Evolutionary conservation across 2,113 vertebrate genomes (phyloP), one percentile per base, ranked within the genome.

Genomic region (Hippoglossus stenolepis): DNA sequence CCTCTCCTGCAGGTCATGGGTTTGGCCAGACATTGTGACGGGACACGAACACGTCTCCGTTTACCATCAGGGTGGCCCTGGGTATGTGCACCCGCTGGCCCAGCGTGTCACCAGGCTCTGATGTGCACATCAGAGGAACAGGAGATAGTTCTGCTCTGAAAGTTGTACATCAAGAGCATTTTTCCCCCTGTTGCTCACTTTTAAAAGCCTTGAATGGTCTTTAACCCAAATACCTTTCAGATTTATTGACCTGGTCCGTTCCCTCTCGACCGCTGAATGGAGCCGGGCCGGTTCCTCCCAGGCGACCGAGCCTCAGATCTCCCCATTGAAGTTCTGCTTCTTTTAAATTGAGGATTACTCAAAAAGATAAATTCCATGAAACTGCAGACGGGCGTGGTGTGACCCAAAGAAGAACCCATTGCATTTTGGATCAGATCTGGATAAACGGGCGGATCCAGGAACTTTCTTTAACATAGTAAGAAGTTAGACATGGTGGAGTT

Each of bases 21-120:
- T 85, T 87, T 85, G 75, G 76, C 73, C 73, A 82, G 80, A 87
- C 82, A 67, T 60, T 57, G 59, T 62, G 84, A 90, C 51, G 28
- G 38, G 73, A 82, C 3, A 2, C 0, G 20, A 72, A 56, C 54
- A 20, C 4, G 47, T 68, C 69, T 81, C 11, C 1, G 20, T 76
- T 78, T 75, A 78, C 15, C 17, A 18, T 77, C 60, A 51, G 73
- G 13, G 54, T 57, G 66, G 66, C 62, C 62, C 38, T 26, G 23
- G 11, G 51, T 8, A 14, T 64, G 51, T 75, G 70, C 45, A 68
- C 56, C 61, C 38, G 10, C 66, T 2, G 24, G 26, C 11, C 12
- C 5, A 62, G 40, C 63, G 8, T 8, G 40, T 28, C 64, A 23
- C 18, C 43, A n/a, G 31, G 40, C 53, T 59, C 31, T 49, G 24